phyloP scores from a whole-genome alignment of 2,888 invertebrate species.

The Uloborus plumipes region DNA sequence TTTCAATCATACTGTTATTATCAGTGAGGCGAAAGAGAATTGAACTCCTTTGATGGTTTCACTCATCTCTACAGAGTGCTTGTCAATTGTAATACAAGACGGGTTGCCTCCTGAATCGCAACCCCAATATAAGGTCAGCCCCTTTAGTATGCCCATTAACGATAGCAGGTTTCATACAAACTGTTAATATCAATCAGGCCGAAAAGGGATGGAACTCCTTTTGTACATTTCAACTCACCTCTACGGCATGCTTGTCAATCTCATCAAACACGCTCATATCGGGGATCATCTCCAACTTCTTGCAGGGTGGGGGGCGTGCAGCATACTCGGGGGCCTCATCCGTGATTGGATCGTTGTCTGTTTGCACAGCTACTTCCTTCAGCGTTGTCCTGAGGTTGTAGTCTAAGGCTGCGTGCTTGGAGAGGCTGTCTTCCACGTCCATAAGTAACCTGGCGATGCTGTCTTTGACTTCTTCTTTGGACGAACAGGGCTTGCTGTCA shows the following conservation, averaged over 20 bases:
- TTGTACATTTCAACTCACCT: slow-evolving; percentile 62
- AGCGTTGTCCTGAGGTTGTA: slow-evolving; percentile 35
- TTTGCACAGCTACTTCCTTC: slow-evolving; percentile 68
- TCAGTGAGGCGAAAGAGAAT: too few species aligned
- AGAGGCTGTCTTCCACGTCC: slow-evolving; percentile 66
- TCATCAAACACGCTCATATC: slow-evolving; percentile 64
- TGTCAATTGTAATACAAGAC: too few species aligned
- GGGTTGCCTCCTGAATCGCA: too few species aligned
- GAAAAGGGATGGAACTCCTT: too few species aligned
- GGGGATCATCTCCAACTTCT: slow-evolving; percentile 68
- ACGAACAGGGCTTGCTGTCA: not conserved
- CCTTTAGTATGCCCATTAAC: too few species aligned
- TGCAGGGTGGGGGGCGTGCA: slow-evolving; percentile 68
- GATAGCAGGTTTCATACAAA: too few species aligned
- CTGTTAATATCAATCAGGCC: too few species aligned
- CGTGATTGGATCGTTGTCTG: slow-evolving; percentile 68
- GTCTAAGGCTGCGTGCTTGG: slow-evolving; percentile 41
- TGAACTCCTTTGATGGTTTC: too few species aligned
- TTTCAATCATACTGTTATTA: too few species aligned
- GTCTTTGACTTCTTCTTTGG: slow-evolving; percentile 58
- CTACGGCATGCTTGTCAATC: slow-evolving; percentile 65
- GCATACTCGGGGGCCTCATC: slow-evolving; percentile 69
- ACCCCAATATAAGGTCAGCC: too few species aligned
- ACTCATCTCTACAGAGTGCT: too few species aligned
- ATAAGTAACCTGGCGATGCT: slow-evolving; percentile 63